Conservation (phyloP, 2,113 vertebrate species). For the Centropus bengalensis region DNA sequence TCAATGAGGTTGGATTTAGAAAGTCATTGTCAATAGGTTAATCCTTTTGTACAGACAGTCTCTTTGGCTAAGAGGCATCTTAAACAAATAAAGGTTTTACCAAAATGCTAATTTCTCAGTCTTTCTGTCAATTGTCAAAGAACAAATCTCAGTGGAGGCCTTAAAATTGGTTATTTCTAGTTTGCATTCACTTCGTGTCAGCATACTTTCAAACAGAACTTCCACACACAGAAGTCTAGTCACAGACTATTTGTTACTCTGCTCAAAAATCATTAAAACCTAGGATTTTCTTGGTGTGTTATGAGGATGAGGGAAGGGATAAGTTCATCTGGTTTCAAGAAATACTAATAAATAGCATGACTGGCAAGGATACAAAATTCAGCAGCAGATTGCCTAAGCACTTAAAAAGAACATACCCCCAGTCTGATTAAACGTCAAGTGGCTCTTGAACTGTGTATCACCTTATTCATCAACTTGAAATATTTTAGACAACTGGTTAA, state of each 20-base stretch:
- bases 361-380: not conserved
- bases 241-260: conserved; percentile 63
- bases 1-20: conserved; percentile 77
- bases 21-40: conserved; percentile 84
- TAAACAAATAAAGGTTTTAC: conserved; percentile 80
- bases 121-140: conserved; percentile 73
- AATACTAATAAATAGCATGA: conserved; percentile 54
- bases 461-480: not conserved
- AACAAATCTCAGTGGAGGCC: conserved; percentile 62
- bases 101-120: conserved; percentile 78
- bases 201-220: conserved; percentile 68
- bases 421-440: conserved; percentile 31
- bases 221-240: conserved; percentile 57
- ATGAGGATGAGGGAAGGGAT: not conserved
- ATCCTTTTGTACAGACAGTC: conserved; percentile 77
- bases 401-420: not conserved
- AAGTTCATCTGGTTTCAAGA: conserved; percentile 38
- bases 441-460: conserved; percentile 10
- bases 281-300: conserved; percentile 57
- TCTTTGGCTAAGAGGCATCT: conserved; percentile 76
- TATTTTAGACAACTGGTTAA: not conserved
- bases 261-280: conserved; percentile 67
- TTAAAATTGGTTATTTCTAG: conserved; percentile 72
- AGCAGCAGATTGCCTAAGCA: not conserved
- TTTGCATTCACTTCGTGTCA: conserved; percentile 70